Conservation (phyloP, 2,797 vertebrate genomes). For the Ptychadena robeensis region DNA sequence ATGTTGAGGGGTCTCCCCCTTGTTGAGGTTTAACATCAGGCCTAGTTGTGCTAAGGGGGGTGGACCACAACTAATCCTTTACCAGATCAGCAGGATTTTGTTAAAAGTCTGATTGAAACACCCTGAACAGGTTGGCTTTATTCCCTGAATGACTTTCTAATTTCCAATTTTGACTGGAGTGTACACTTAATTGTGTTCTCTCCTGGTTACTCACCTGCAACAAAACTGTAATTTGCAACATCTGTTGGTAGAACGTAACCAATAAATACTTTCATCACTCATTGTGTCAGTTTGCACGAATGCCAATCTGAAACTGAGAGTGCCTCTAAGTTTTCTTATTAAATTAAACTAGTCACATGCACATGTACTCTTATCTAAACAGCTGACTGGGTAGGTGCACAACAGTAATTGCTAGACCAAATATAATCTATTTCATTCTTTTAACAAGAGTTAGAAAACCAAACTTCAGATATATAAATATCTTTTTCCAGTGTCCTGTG, state of each 20-base stretch:
- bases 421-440: neutral
- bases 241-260: neutral
- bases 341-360: neutral
- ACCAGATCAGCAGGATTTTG: too few relatives aligned
- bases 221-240: constrained; percentile 3
- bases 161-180: neutral
- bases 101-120: too few relatives aligned
- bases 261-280: constrained; percentile 30
- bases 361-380: neutral
- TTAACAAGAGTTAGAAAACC: too few relatives aligned
- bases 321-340: constrained; percentile 14
- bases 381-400: neutral
- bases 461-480: too few relatives aligned
- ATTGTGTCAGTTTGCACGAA: neutral
- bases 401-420: neutral
- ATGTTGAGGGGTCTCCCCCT: too few relatives aligned
- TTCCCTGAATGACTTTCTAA: neutral
- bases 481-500: too few relatives aligned
- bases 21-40: too few relatives aligned
- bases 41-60: too few relatives aligned
- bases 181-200: neutral
- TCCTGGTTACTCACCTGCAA: neutral
- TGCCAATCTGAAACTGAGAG: constrained; percentile 5
- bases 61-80: too few relatives aligned
- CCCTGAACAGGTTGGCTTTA: neutral